A percentile compares a stretch with the other conserved stretches of the same genome.
phyloP scores from a whole-genome alignment of 2,888 invertebrate genomes.

The Cheilosia vulpina region DNA sequence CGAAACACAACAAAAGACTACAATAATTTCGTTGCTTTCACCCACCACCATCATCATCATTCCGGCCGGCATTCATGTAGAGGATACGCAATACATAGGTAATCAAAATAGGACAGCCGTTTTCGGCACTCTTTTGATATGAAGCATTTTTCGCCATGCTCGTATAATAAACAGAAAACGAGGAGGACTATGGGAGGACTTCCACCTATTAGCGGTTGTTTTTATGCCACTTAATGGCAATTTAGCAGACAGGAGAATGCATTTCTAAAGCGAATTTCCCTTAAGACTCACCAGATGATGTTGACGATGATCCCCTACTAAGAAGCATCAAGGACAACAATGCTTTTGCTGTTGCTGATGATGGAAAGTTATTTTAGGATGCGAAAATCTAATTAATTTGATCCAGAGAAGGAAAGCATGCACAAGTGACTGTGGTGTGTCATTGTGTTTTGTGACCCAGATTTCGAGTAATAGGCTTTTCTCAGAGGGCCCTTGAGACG shows the following conservation, averaged over 20 bases:
- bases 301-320: background rate
- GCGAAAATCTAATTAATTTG: slow-evolving; percentile 59
- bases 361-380: slow-evolving; percentile 36
- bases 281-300: slow-evolving; percentile 21
- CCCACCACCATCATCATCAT: background rate
- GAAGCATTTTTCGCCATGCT: background rate
- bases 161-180: slow-evolving; percentile 7
- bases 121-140: slow-evolving; percentile 22
- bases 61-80: background rate
- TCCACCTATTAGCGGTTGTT: background rate
- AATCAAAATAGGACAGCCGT: slow-evolving; percentile 23
- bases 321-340: slow-evolving; percentile 18
- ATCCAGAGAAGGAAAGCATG: slow-evolving; percentile 11
- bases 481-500: background rate
- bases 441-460: background rate
- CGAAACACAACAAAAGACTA: slow-evolving; percentile 20
- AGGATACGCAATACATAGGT: slow-evolving; percentile 4
- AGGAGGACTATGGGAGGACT: background rate
- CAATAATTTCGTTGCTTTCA: slow-evolving; percentile 1
- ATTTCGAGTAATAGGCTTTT: background rate
- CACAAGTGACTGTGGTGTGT: slow-evolving; percentile 2
- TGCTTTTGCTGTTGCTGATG: slow-evolving; percentile 8
- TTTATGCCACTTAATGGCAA: slow-evolving; percentile 11
- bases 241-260: slow-evolving; percentile 20
- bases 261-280: slow-evolving; percentile 19